A percentile compares a stretch with the other conserved stretches of the same genome.
phyloP scores from a whole-genome alignment of 2,113 vertebrate species.

The Silurus asotus region DNA sequence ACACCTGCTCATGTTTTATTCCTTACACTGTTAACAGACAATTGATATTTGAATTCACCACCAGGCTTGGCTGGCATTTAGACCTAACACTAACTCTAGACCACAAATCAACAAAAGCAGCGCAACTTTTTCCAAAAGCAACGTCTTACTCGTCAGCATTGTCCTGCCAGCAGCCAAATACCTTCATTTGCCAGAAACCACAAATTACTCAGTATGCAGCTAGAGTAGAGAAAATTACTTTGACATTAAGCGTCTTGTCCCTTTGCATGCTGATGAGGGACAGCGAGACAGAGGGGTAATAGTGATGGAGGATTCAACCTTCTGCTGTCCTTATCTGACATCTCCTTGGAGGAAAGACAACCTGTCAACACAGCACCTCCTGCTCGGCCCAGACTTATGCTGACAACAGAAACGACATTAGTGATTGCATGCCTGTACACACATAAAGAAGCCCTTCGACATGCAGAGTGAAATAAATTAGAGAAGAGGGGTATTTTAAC shows the following conservation, averaged over 20 bases:
- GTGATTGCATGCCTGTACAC: slow-evolving; percentile 45
- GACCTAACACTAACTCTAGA: background rate
- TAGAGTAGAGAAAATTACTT: slow-evolving; percentile 65
- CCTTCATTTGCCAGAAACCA: slow-evolving; percentile 17
- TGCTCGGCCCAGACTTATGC: slow-evolving; percentile 53
- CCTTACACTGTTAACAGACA: background rate
- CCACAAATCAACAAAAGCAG: background rate
- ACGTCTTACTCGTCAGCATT: background rate
- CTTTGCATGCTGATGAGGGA: slow-evolving; percentile 65
- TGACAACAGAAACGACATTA: slow-evolving; percentile 54
- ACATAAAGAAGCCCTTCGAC: slow-evolving; percentile 35
- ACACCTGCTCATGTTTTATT: background rate
- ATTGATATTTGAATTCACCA: background rate
- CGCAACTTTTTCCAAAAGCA: background rate
- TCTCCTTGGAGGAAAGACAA: slow-evolving; percentile 62
- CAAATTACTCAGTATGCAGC: slow-evolving; percentile 60
- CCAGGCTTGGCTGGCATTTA: background rate
- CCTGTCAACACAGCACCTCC: slow-evolving; percentile 49
- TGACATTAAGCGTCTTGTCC: slow-evolving; percentile 64
- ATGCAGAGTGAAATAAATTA: slow-evolving; percentile 39
- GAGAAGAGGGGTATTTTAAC: slow-evolving; percentile 19
- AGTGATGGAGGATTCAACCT: slow-evolving; percentile 68
- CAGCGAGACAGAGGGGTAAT: slow-evolving; percentile 52
- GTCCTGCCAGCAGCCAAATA: slow-evolving; percentile 9
- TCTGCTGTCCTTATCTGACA: slow-evolving; percentile 70